A percentile compares a stretch with the other conserved stretches of the same genome.
These are phyloP conservation scores for Phrynocephalus guinanensis DNA, from an alignment of 2,797 vertebrate species.

Conservation along the genomic window DNA sequence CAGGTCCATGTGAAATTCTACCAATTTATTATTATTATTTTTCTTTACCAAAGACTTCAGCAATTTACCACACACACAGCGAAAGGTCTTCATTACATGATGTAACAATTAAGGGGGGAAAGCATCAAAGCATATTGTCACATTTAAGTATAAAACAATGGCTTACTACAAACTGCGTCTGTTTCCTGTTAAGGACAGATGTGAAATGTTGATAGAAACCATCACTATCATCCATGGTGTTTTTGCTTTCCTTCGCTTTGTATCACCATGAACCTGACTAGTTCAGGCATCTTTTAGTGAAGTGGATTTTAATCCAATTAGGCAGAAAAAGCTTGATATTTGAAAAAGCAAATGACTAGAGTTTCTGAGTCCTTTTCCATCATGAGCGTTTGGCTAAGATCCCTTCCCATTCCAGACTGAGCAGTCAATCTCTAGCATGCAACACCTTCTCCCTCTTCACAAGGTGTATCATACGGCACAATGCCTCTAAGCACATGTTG, in stretches of 20 bases:
- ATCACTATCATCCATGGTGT: constrained; percentile 68
- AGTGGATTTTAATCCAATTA: constrained; percentile 78
- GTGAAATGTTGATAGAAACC: constrained; percentile 77
- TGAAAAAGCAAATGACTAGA: constrained; percentile 61
- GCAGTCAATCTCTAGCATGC: constrained; percentile 11
- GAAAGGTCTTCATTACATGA: constrained; percentile 72
- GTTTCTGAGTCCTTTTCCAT: constrained; percentile 63
- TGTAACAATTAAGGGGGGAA: constrained; percentile 77
- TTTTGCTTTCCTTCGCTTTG: constrained; percentile 70
- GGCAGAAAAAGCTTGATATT: constrained; percentile 72
- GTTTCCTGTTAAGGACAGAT: constrained; percentile 78
- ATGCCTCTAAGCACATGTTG: neutral
- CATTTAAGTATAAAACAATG: constrained; percentile 75
- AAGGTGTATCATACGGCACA: neutral
- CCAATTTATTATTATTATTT: constrained; percentile 52
- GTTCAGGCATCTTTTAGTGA: constrained; percentile 76
- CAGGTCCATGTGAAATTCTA: constrained; percentile 62
- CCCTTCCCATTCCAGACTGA: constrained; percentile 47
- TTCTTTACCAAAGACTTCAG: constrained; percentile 67
- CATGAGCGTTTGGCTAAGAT: constrained; percentile 47
- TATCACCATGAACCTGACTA: constrained; percentile 75
- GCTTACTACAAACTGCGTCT: constrained; percentile 68
- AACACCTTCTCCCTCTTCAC: no score
- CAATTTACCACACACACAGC: constrained; percentile 73
- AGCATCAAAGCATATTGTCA: constrained; percentile 79